Conservation (phyloP, 2,888 invertebrate genomes). For the Papilio protenor region DNA sequence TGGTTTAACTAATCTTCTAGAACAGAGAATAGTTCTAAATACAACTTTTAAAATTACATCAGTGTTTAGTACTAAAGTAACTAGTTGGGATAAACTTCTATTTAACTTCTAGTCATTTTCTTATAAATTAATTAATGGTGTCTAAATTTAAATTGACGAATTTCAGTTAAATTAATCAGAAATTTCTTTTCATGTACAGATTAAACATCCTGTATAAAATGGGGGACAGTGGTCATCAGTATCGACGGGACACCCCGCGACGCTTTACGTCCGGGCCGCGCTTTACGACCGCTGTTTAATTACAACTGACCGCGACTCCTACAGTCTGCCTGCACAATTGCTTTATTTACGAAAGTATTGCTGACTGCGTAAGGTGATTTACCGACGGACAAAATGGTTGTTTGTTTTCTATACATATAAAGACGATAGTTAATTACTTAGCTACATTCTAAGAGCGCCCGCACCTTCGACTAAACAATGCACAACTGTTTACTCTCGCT, state of each 20-base stretch:
- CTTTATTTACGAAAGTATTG: slow-evolving; percentile 34
- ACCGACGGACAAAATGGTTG: not conserved
- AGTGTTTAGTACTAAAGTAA: no score
- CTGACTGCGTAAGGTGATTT: slow-evolving; percentile 9
- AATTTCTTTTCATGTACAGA: not conserved
- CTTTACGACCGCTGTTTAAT: slow-evolving; percentile 70
- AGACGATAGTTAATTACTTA: no score
- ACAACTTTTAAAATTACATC: no score
- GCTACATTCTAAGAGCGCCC: no score
- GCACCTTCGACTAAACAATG: no score
- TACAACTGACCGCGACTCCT: slow-evolving; percentile 60
- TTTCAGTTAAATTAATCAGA: not conserved
- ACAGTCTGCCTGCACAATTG: slow-evolving; percentile 45
- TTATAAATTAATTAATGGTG: no score
- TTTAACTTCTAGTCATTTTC: no score
- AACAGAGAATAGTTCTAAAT: no score
- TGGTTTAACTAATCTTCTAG: no score
- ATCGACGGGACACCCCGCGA: slow-evolving; percentile 53
- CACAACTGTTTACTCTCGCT: no score
- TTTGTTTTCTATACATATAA: not conserved
- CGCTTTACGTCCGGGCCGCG: slow-evolving; percentile 64
- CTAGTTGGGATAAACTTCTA: no score
- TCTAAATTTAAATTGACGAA: not conserved
- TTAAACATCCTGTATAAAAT: slow-evolving; percentile 47
- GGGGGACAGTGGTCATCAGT: slow-evolving; percentile 41